Percentiles rank a stretch among this genome's conserved stretches.
Evolutionary conservation across 53 echinoderm and acorn worm species (phyloP).

Genomic region (Patiria pectinifera): DNA sequence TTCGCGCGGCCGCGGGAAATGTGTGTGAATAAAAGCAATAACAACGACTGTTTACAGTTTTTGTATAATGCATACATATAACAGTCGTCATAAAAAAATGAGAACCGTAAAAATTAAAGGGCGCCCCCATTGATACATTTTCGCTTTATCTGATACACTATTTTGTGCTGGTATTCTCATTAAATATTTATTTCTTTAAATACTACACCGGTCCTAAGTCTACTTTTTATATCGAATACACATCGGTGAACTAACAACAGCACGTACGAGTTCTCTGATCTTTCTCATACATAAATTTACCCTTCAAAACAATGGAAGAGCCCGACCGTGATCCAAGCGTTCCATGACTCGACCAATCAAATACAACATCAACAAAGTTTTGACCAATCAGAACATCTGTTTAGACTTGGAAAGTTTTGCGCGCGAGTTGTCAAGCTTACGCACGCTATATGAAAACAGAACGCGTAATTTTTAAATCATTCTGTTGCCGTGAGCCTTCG

Average conservation of each 20-base stretch:
- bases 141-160: too few relatives aligned
- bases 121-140: not conserved
- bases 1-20: not conserved
- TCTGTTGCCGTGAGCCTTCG: slow-evolving; percentile 64
- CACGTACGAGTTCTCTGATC: too few relatives aligned
- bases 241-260: too few relatives aligned
- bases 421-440: not conserved
- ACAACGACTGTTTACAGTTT: slow-evolving; percentile 2
- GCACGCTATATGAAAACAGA: slow-evolving; percentile 27
- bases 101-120: not conserved
- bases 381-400: slow-evolving; percentile 34
- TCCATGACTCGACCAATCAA: slow-evolving; percentile 23
- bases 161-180: too few relatives aligned
- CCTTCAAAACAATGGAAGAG: slow-evolving; percentile 1
- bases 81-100: not conserved
- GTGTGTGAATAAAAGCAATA: not conserved
- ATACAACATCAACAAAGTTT: not conserved
- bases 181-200: too few relatives aligned
- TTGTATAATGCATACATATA: not conserved
- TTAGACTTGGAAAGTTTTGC: not conserved
- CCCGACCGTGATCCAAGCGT: not conserved
- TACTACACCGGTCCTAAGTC: too few relatives aligned
- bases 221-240: too few relatives aligned
- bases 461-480: slow-evolving; percentile 29
- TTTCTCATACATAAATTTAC: not conserved